Evolutionary conservation across 1,140 invertebrate species (phyloP).

Genomic region (Zaprionus tsacasi): DNA sequence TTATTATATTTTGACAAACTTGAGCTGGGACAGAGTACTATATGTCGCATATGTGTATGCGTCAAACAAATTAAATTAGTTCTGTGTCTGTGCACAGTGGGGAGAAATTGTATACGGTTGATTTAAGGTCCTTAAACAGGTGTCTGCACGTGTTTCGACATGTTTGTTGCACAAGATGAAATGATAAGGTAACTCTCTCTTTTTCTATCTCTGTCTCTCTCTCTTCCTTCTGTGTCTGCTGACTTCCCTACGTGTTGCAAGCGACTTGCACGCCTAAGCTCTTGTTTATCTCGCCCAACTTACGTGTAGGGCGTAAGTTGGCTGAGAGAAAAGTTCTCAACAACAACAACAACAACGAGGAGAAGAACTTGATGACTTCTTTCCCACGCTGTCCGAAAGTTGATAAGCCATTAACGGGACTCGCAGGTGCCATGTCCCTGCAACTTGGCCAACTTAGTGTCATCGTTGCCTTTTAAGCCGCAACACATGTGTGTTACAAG

Average conservation of each 20-base stretch:
- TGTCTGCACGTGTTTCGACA: not conserved
- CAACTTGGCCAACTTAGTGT: slow-evolving; percentile 1
- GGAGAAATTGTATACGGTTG: not conserved
- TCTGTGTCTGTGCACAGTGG: not conserved
- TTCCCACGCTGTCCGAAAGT: not conserved
- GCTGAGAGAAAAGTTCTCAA: not conserved
- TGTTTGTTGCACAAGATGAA: not conserved
- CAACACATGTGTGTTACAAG: not conserved
- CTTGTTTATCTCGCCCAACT: not conserved
- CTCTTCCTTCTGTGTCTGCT: not conserved
- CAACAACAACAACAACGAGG: too few relatives aligned
- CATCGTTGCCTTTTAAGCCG: not conserved
- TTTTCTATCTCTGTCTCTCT: not conserved
- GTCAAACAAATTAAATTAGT: not conserved
- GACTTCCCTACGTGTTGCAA: not conserved
- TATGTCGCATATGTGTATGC: too few relatives aligned
- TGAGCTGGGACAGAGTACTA: not conserved
- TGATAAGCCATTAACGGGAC: not conserved
- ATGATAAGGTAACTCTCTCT: not conserved
- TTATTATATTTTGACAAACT: slow-evolving; percentile 6
- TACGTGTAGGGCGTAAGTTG: not conserved
- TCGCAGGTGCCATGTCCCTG: not conserved
- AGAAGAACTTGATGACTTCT: not conserved
- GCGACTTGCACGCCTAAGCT: not conserved
- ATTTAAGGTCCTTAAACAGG: not conserved